Evolutionary conservation across 1,140 invertebrate species (phyloP), one percentile per base, ranked within the genome.

Genomic region (Lepidostoma basale): DNA sequence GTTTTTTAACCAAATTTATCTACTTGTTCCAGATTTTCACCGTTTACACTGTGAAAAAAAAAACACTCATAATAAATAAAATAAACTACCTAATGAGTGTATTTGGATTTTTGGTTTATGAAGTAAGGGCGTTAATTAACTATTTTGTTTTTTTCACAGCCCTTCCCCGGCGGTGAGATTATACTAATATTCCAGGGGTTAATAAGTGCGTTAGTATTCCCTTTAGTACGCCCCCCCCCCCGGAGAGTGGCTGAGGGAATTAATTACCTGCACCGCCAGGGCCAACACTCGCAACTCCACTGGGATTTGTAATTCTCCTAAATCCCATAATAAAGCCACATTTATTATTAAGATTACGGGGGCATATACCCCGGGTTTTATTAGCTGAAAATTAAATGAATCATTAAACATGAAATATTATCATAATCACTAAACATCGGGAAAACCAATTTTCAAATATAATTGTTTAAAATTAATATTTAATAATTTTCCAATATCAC

Each of bases 181-280:
- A 26, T 12, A 25, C 22, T 26, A 49, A 22, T 23, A n/a, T 18
- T 49, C 18, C 18, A 49, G 22, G 45, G 45, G 45, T 23, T 49
- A 49, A 49, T 49, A 49, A 49, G 44, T 47, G 44, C 22, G 22
- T 47, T 20, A 47, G 20, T 25, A 25, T 25, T 49, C 45, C n/a
- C 45, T 18, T 49, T 26, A 26, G 45, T 23, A n/a, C 45, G 20
- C 45, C 45, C 8, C 10, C 20, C 3, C 20, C 44, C 16, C 45
- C 22, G 22, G 45, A 12, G 22, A 10, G n/a, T 12, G 45, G 16
- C 18, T 6, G 18, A 49, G 45, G 45, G 22, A 49, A 49, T 49
- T 49, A 49, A 49, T 49, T 49, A 49, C 45, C 45, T 49, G 45
- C 45, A 49, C 23, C n/a, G n/a, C n/a, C n/a, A n/a, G 45, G 45